These are phyloP conservation scores for Scaptomyza pallida DNA, from an alignment of 1,140 invertebrate genomes.

Conservation along the genomic window DNA sequence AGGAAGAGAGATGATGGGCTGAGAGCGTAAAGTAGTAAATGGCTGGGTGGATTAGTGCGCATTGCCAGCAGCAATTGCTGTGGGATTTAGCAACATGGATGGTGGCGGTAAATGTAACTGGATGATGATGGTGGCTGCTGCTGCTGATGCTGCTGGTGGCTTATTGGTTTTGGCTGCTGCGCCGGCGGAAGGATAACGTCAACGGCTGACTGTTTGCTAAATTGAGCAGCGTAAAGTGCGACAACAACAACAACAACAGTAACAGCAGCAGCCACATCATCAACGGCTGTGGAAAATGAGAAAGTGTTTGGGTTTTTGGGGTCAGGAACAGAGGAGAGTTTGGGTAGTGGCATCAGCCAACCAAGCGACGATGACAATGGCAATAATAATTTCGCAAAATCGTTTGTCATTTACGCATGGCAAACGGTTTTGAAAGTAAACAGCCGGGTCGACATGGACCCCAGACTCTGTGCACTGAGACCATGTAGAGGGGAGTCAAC, in stretches of 20 bases:
- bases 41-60: conserved; percentile 68
- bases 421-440: conserved; percentile 82
- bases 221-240: conserved; percentile 80
- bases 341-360: conserved; percentile 29
- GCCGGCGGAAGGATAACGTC: conserved; percentile 77
- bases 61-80: conserved; percentile 76
- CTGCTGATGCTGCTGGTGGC: conserved; percentile 63
- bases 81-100: conserved; percentile 66
- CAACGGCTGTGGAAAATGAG: conserved; percentile 42
- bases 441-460: conserved; percentile 71
- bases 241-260: conserved; percentile 48
- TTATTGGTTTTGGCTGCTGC: conserved; percentile 74
- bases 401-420: conserved; percentile 82
- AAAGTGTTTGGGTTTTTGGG: conserved; percentile 44
- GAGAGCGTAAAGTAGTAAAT: conserved; percentile 29
- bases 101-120: conserved; percentile 47
- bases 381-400: conserved; percentile 82
- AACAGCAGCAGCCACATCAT: conserved; percentile 28
- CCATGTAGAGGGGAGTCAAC: neutral
- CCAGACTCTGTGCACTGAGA: conserved; percentile 23
- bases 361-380: conserved; percentile 73
- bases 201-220: conserved; percentile 81
- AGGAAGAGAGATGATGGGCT: neutral
- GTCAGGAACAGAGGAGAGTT: conserved; percentile 12
- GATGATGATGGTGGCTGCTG: conserved; percentile 41